Conservation (phyloP, 2,797 vertebrate genomes). For the Lepidocolaptes lacrymiger region DNA sequence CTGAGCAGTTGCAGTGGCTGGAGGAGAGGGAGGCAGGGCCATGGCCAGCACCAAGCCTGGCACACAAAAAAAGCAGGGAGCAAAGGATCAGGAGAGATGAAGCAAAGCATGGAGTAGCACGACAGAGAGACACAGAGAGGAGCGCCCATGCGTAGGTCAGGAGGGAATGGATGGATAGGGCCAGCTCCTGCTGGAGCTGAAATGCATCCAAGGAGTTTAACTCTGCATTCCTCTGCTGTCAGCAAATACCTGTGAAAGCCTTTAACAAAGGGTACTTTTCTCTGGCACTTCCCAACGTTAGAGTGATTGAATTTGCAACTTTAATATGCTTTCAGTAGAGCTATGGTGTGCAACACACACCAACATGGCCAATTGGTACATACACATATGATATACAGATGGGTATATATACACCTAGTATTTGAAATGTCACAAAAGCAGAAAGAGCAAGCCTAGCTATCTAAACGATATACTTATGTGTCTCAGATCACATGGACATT, state of each 20-base stretch:
- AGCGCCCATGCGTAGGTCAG: neutral
- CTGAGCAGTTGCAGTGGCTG: neutral
- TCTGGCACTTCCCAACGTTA: neutral
- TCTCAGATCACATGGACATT: neutral
- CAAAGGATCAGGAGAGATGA: neutral
- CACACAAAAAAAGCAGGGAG: neutral
- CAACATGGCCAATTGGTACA: neutral
- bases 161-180: neutral
- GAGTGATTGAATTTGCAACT: neutral
- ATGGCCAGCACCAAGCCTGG: neutral
- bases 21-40: neutral
- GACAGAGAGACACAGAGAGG: neutral
- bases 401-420: neutral
- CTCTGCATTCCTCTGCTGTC: neutral
- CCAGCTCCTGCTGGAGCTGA: accelerated
- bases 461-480: neutral
- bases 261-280: neutral
- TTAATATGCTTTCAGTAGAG: neutral
- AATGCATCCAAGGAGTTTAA: neutral
- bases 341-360: neutral
- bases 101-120: neutral
- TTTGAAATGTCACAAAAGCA: neutral
- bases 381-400: neutral
- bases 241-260: neutral
- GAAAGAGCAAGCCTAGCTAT: neutral